Evolutionary conservation across 2,797 vertebrate species (phyloP).

Genomic region (Microcaecilia unicolor): DNA sequence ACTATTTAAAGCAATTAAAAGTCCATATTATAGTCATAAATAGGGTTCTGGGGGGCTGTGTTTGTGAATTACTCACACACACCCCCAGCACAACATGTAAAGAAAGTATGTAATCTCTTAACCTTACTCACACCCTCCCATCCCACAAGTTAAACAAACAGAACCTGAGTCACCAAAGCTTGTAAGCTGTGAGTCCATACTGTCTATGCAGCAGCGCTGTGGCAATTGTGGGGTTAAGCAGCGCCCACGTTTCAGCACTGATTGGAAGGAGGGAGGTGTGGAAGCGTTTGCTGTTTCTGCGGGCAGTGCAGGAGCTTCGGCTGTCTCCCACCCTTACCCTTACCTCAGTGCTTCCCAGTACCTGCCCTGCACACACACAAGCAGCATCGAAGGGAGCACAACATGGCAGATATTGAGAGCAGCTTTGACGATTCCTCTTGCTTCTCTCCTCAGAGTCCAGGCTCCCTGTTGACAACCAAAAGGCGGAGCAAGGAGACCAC

Average conservation of each 20-base stretch:
- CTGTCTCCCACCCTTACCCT: constrained; percentile 13
- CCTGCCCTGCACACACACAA: constrained; percentile 23
- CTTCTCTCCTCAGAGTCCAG: constrained; percentile 74
- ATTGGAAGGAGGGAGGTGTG: constrained; percentile 26
- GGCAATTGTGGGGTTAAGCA: constrained; percentile 32
- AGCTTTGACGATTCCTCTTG: constrained; percentile 57
- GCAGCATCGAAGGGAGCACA: constrained; percentile 5
- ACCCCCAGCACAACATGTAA: no score
- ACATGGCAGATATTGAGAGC: constrained; percentile 54
- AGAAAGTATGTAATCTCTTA: no score
- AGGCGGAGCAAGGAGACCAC: constrained; percentile 73
- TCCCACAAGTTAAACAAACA: no score
- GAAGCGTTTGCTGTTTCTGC: constrained; percentile 18
- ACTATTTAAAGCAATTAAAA: no score
- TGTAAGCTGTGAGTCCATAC: no score
- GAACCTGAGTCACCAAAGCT: no score
- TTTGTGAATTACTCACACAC: no score
- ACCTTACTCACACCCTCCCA: no score
- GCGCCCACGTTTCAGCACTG: not conserved
- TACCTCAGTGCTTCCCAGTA: constrained; percentile 28
- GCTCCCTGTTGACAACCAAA: constrained; percentile 71
- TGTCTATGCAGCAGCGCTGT: no score
- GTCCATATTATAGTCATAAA: no score
- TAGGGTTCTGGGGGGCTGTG: no score
- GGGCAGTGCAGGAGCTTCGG: not conserved